Percentiles rank a stretch among this genome's conserved stretches.
Conservation (phyloP, 2,888 invertebrate genomes). For the Eupithecia exiguata region DNA sequence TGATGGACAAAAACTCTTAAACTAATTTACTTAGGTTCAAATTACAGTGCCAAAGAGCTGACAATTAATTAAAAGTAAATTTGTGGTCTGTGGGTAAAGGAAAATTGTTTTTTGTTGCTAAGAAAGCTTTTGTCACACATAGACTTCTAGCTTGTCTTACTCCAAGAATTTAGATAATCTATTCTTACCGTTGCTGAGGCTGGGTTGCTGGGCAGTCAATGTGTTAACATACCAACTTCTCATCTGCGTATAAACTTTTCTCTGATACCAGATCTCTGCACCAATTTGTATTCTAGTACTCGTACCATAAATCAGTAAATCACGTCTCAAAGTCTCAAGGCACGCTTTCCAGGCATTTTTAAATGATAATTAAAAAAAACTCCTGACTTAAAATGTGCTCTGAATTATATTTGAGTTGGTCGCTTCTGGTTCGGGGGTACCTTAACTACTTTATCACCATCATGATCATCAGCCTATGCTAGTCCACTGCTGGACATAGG, state of each 20-base stretch:
- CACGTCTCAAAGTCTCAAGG: no score
- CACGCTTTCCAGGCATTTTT: no score
- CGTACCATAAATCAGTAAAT: no score
- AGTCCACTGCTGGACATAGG: no score
- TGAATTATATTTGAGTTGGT: no score
- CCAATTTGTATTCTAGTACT: no score
- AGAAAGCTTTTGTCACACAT: not conserved
- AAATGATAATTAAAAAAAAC: no score
- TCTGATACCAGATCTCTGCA: no score
- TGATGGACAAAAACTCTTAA: slow-evolving; percentile 19
- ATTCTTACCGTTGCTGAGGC: not conserved
- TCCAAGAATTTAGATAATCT: not conserved
- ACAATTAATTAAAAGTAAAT: slow-evolving; percentile 30
- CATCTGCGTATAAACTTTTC: not conserved
- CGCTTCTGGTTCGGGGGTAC: no score
- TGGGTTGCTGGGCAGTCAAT: not conserved
- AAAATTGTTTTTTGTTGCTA: not conserved
- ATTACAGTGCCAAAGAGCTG: slow-evolving; percentile 28
- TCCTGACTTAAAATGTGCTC: no score
- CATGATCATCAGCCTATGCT: no score
- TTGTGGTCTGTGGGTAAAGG: not conserved
- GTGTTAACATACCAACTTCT: not conserved
- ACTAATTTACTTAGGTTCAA: slow-evolving; percentile 33
- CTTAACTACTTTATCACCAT: no score
- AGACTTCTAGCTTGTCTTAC: not conserved